A percentile compares a stretch with the other conserved stretches of the same genome.
These are phyloP conservation scores for Montipora capricornis DNA, from an alignment of 64 coral and sea anemone species.

Conservation along the genomic window DNA sequence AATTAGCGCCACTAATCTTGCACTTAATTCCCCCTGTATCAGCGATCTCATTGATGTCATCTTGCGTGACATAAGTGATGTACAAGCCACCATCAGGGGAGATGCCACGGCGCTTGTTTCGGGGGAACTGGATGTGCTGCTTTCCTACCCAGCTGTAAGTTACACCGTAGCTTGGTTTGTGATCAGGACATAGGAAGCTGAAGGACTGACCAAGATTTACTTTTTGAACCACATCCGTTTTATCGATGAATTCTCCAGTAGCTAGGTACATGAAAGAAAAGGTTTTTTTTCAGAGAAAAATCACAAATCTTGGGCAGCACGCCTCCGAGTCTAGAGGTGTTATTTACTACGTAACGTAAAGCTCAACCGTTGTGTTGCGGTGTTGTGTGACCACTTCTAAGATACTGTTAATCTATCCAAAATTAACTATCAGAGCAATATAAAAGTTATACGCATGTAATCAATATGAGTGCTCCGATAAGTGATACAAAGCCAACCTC, in stretches of 20 bases:
- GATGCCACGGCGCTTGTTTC: neutral
- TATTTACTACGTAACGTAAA: neutral
- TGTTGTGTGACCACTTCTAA: too few relatives aligned
- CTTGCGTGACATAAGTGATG: slow-evolving; percentile 19
- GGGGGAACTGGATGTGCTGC: neutral
- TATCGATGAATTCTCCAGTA: neutral
- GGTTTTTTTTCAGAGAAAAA: neutral
- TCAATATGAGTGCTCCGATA: too few relatives aligned
- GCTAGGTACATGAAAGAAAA: neutral
- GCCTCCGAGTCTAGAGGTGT: too few relatives aligned
- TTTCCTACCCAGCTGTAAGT: slow-evolving; percentile 4
- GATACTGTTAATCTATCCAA: too few relatives aligned
- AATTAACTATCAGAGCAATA: too few relatives aligned
- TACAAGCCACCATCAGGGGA: slow-evolving; percentile 32
- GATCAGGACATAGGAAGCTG: slow-evolving; percentile 15
- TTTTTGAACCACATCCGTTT: too few relatives aligned
- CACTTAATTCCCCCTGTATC: slow-evolving; percentile 6
- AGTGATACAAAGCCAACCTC: too few relatives aligned
- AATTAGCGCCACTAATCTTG: slow-evolving; percentile 26
- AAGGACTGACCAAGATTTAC: slow-evolving; percentile 28
- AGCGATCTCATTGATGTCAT: slow-evolving; percentile 21
- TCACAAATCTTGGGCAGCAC: neutral
- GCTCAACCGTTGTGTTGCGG: too few relatives aligned
- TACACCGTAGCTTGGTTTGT: neutral
- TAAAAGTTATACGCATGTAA: too few relatives aligned